Evolutionary conservation across 2,113 vertebrate species (phyloP).

Genomic region (Scortum barcoo): DNA sequence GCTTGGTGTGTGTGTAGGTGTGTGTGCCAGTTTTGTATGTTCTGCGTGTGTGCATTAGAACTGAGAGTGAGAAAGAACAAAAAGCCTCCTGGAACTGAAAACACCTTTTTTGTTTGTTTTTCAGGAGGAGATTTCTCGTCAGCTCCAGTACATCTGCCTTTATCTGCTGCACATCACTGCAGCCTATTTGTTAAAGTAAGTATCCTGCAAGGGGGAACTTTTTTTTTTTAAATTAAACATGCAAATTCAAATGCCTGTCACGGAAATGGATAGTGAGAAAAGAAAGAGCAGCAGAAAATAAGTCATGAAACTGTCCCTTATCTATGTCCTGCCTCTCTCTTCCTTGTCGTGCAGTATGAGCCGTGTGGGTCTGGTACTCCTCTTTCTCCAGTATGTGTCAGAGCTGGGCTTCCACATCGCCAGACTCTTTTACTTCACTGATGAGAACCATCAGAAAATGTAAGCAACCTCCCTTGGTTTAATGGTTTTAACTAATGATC

Average conservation of each 20-base stretch:
- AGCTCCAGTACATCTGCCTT: slow-evolving; percentile 92
- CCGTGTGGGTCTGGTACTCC: slow-evolving; percentile 91
- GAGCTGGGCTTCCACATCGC: slow-evolving; percentile 94
- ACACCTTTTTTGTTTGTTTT: slow-evolving; percentile 43
- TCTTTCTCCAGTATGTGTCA: slow-evolving; percentile 93
- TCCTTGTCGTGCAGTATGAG: slow-evolving; percentile 85
- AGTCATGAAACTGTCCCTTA: background rate
- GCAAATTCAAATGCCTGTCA: background rate
- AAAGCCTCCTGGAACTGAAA: background rate
- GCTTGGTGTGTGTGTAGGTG: background rate
- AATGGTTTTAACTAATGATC: background rate
- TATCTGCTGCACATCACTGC: slow-evolving; percentile 93
- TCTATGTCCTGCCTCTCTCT: background rate
- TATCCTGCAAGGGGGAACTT: background rate
- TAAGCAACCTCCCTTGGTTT: slow-evolving; percentile 76
- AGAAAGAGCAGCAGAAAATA: background rate
- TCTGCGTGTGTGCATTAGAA: slow-evolving; percentile 19
- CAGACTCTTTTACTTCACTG: slow-evolving; percentile 92
- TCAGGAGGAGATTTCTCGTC: slow-evolving; percentile 95
- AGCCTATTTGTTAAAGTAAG: slow-evolving; percentile 97
- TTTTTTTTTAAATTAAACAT: background rate
- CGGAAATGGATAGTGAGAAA: background rate
- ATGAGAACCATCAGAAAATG: slow-evolving; percentile 97
- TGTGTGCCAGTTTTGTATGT: background rate
- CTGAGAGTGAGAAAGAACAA: background rate